Base-by-base conservation (phyloP, 2,797 vertebrate genomes). In the Limosa lapponica region DNA sequence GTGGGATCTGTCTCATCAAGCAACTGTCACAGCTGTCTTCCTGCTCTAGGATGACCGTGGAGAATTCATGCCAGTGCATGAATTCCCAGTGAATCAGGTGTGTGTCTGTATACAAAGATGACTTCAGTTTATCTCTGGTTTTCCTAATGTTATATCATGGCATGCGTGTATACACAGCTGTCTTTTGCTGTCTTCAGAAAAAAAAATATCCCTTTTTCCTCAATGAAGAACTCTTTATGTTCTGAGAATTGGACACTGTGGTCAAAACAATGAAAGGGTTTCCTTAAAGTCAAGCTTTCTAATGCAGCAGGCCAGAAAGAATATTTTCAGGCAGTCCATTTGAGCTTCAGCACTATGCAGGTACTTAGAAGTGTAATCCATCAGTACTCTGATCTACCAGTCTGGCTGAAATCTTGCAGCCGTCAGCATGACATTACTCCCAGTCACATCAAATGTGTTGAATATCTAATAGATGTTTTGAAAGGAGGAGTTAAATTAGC, bases 321-420 rank as follows among this genome's bases (percentile, higher is more conserved):
- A 85, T 43, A 34, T 30, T 87, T 64, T 72, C 92, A 96, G 90
- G 32, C 67, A 88, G 91, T 84, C 77, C 70, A 17, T 93, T 94
- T 95, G 74, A 81, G 93, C 80, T 95, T 95, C 92, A 89, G 88
- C 77, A 74, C 85, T 86, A 32, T 89, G 94, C 90, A 86, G 89
- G 87, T 95, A 48, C 94, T 96, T 96, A 91, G 80, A 74, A 96
- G 91, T 84, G 71, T 84, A 95, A 95, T 95, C 93, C 74, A 71
- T 95, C 93, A 92, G 83, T 94, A 44, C 92, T 95, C 77, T 79
- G 74, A 95, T 96, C 96, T 93, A 71, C 93, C 86, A 88, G 84
- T 81, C 89, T 94, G 94, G 83, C 93, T 96, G 94, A 93, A 96
- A 96, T 97, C 94, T 93, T 95, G 94, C 96, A 96, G 95, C 95